Conservation (phyloP, 2,797 vertebrate species). For the Odontamblyopus lacepedii region DNA sequence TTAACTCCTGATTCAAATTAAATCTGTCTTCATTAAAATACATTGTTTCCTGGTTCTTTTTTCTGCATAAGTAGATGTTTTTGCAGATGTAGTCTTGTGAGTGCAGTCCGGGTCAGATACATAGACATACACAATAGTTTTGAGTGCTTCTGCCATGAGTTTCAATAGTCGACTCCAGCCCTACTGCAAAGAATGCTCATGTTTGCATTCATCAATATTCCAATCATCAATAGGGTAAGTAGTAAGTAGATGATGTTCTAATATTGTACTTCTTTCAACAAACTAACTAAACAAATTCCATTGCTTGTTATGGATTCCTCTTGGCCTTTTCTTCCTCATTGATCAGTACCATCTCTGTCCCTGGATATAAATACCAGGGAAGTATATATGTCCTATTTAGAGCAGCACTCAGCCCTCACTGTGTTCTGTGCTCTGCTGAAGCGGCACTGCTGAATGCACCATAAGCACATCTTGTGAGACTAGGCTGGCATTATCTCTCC, state of each 20-base stretch:
- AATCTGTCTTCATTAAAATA: no score
- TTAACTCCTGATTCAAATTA: no score
- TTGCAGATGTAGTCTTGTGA: no score
- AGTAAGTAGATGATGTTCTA: background rate
- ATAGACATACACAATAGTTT: no score
- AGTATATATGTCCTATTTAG: slow-evolving; percentile 32
- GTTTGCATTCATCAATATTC: background rate
- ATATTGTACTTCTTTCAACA: background rate
- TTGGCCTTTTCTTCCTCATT: slow-evolving; percentile 9
- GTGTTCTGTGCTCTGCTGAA: slow-evolving; percentile 44
- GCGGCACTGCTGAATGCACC: slow-evolving; percentile 36
- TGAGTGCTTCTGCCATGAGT: no score
- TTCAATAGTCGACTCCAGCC: no score
- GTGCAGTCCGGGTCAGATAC: no score
- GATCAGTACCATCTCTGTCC: slow-evolving; percentile 47
- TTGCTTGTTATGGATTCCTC: background rate
- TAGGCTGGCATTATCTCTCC: slow-evolving; percentile 32
- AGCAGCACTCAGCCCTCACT: slow-evolving; percentile 9
- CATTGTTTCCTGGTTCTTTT: no score
- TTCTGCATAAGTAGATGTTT: no score
- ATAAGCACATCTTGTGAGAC: slow-evolving; percentile 41
- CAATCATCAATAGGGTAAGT: background rate
- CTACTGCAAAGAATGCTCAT: no score
- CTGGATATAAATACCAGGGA: slow-evolving; percentile 13
- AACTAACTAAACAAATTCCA: slow-evolving; percentile 1